A percentile compares a stretch with the other conserved stretches of the same genome.
phyloP scores from a whole-genome alignment of 2,888 invertebrate genomes.

The Parasteatoda lunata region DNA sequence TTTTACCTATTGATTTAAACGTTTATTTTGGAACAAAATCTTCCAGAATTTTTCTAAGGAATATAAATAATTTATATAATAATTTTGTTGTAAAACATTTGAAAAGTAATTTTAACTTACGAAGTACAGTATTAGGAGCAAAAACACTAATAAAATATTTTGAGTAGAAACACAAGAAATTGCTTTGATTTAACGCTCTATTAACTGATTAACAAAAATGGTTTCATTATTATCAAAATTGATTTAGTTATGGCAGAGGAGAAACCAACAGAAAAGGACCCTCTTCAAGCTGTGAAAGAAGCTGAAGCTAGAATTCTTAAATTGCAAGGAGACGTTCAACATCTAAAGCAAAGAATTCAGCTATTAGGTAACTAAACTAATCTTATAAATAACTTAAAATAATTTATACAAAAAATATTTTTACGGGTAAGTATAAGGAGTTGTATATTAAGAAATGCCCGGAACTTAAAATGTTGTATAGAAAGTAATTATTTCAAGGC shows the following conservation, averaged over 20 bases:
- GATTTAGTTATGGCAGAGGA: conserved; percentile 21
- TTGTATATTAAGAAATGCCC: neutral
- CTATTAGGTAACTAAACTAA: conserved; percentile 19
- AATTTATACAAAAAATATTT: neutral
- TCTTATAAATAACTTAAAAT: neutral
- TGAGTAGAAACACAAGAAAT: no score
- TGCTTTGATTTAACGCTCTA: no score
- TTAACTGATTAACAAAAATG: no score
- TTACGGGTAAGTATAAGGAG: neutral
- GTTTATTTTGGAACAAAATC: no score
- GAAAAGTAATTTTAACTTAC: no score
- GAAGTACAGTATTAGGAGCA: no score
- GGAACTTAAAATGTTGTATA: neutral
- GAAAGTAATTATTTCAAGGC: neutral
- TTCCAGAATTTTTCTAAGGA: no score
- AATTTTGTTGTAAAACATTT: no score
- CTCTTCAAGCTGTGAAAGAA: conserved; percentile 41
- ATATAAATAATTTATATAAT: no score
- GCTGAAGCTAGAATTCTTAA: conserved; percentile 48
- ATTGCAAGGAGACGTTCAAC: conserved; percentile 42
- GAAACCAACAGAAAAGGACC: conserved; percentile 34
- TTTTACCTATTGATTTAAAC: no score
- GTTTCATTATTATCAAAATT: neutral
- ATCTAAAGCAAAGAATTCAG: conserved; percentile 56
- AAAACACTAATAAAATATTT: no score